These are phyloP conservation scores for Chelonus formosanus DNA, from an alignment of 2,888 invertebrate genomes.

Conservation along the genomic window DNA sequence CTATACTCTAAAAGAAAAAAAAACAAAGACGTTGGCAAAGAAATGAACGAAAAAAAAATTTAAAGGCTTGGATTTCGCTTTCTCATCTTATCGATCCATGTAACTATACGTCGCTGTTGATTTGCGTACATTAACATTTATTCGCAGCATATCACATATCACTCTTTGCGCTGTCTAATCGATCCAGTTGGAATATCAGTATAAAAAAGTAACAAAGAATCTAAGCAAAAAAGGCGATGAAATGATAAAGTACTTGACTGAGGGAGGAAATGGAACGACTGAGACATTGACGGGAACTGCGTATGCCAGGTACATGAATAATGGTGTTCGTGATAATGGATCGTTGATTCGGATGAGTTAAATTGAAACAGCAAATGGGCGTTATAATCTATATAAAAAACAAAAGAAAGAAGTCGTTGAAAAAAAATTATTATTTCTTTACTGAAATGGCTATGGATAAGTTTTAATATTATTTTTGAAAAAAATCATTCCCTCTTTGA, in stretches of 20 bases:
- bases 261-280: conserved; percentile 27
- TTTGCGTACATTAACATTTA: no score
- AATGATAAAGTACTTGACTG: conserved; percentile 24
- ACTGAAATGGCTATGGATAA: no score
- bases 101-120: no score
- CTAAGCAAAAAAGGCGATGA: conserved; percentile 23
- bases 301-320: conserved; percentile 44
- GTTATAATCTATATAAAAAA: conserved; percentile 32
- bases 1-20: not conserved
- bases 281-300: conserved; percentile 36
- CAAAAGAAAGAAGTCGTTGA: not conserved
- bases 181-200: no score
- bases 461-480: no score
- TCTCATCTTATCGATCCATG: not conserved
- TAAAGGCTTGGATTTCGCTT: not conserved
- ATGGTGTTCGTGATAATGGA: conserved; percentile 46
- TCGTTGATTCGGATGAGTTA: conserved; percentile 45
- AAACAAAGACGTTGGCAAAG: not conserved
- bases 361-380: conserved; percentile 46
- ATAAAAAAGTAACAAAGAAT: conserved; percentile 8
- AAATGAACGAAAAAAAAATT: conserved; percentile 14
- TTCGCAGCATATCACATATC: no score
- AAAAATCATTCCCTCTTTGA: no score
- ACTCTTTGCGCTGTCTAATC: no score
- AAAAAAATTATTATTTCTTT: not conserved